Evolutionary conservation across 2,797 vertebrate genomes (phyloP).

Genomic region (Odontamblyopus rebecca): DNA sequence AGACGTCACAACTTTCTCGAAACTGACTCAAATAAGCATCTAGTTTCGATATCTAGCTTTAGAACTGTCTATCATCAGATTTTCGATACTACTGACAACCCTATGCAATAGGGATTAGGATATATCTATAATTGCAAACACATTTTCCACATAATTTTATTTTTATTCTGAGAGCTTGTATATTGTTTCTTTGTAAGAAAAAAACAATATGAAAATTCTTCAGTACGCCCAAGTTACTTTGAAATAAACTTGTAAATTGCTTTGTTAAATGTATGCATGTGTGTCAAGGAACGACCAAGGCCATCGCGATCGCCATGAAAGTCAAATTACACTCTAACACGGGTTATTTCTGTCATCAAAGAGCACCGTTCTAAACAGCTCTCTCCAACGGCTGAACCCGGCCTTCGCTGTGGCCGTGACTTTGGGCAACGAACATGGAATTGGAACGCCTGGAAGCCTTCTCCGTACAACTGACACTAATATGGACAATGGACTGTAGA

Average conservation of each 20-base stretch:
- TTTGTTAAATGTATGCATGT: slow-evolving; percentile 28
- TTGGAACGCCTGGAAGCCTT: not conserved
- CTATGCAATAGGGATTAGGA: too few relatives aligned
- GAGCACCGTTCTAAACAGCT: slow-evolving; percentile 19
- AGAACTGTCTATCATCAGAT: too few relatives aligned
- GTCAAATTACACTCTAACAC: slow-evolving; percentile 27
- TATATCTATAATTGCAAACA: too few relatives aligned
- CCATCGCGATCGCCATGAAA: slow-evolving; percentile 26
- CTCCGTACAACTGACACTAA: not conserved
- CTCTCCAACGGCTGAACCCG: slow-evolving; percentile 31
- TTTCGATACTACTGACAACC: too few relatives aligned
- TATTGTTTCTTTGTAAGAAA: too few relatives aligned
- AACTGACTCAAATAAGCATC: too few relatives aligned
- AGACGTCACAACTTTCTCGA: too few relatives aligned
- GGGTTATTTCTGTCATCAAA: slow-evolving; percentile 37
- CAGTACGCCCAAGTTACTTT: slow-evolving; percentile 15
- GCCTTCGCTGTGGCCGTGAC: slow-evolving; percentile 36
- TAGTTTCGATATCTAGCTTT: too few relatives aligned
- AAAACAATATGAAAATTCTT: too few relatives aligned
- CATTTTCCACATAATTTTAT: too few relatives aligned
- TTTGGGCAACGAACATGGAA: slow-evolving; percentile 31
- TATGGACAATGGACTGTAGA: too few relatives aligned
- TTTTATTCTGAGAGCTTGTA: too few relatives aligned
- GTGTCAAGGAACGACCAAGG: slow-evolving; percentile 28
- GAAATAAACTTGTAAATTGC: slow-evolving; percentile 25